phyloP scores from a whole-genome alignment of 2,797 vertebrate genomes.

The Podargus strigoides region DNA sequence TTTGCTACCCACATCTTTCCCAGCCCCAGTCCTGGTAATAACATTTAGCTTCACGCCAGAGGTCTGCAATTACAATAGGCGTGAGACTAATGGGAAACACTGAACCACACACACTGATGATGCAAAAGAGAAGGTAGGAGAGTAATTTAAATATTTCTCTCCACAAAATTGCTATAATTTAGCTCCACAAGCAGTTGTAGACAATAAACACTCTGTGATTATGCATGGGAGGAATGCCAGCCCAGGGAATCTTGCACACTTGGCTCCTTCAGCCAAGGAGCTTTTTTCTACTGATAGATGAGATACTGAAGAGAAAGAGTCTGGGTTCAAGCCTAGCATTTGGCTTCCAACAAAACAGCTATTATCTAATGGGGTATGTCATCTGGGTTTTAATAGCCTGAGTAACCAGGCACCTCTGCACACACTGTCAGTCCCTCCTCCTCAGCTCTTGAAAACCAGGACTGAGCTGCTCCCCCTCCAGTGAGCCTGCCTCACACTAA shows the following conservation, averaged over 20 bases:
- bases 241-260: neutral
- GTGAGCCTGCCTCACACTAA: neutral
- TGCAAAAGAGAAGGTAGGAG: slow-evolving; percentile 52
- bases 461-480: neutral
- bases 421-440: neutral
- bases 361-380: neutral
- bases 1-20: neutral
- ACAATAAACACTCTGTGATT: slow-evolving; percentile 45
- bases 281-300: neutral
- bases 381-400: neutral
- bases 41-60: slow-evolving; percentile 38
- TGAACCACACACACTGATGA: neutral
- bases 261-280: neutral
- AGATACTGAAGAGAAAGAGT: neutral
- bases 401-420: neutral
- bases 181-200: slow-evolving; percentile 16
- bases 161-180: slow-evolving; percentile 61
- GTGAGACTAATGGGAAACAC: slow-evolving; percentile 51
- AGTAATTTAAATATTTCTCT: slow-evolving; percentile 60
- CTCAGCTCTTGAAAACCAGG: neutral
- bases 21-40: neutral
- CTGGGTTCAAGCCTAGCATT: neutral
- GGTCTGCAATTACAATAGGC: slow-evolving; percentile 48
- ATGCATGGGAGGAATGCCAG: slow-evolving; percentile 12
- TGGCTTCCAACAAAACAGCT: neutral